These are phyloP conservation scores for Odontesthes bonariensis DNA, from an alignment of 2,113 vertebrate species.

Conservation along the genomic window DNA sequence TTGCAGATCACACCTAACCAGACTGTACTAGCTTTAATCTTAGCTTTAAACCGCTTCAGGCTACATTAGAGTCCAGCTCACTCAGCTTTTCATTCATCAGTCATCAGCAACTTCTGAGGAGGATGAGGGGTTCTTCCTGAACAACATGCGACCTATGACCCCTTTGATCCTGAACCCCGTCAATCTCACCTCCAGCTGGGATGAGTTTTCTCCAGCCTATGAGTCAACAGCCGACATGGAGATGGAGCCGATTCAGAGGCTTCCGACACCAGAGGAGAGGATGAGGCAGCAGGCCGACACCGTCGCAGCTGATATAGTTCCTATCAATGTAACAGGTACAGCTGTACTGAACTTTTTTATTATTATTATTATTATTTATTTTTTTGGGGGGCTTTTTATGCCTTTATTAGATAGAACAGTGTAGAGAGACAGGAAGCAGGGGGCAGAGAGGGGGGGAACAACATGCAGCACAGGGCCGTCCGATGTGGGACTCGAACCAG, in stretches of 20 bases:
- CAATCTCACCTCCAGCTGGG: slow-evolving; percentile 46
- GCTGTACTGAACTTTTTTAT: too few relatives aligned
- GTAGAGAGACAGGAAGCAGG: too few relatives aligned
- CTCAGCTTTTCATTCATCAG: slow-evolving; percentile 68
- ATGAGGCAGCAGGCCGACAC: slow-evolving; percentile 91
- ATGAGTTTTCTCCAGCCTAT: slow-evolving; percentile 57
- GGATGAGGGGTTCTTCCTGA: slow-evolving; percentile 86
- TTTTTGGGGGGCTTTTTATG: too few relatives aligned
- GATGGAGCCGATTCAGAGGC: slow-evolving; percentile 85
- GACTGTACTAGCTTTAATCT: background rate
- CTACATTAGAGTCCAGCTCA: background rate
- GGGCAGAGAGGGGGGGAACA: too few relatives aligned
- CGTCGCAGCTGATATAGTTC: slow-evolving; percentile 89
- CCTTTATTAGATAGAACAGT: too few relatives aligned
- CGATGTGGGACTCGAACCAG: too few relatives aligned
- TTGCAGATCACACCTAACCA: background rate
- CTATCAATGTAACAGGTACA: slow-evolving; percentile 95
- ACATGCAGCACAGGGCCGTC: too few relatives aligned
- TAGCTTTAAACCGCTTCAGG: too few relatives aligned
- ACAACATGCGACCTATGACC: slow-evolving; percentile 83
- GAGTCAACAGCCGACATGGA: slow-evolving; percentile 77
- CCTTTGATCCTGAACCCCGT: slow-evolving; percentile 76
- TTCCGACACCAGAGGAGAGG: slow-evolving; percentile 96
- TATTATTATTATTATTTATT: too few relatives aligned
- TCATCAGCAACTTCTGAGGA: slow-evolving; percentile 85